Conservation (phyloP, 1,140 invertebrate genomes). For the Chymomyza costata region DNA sequence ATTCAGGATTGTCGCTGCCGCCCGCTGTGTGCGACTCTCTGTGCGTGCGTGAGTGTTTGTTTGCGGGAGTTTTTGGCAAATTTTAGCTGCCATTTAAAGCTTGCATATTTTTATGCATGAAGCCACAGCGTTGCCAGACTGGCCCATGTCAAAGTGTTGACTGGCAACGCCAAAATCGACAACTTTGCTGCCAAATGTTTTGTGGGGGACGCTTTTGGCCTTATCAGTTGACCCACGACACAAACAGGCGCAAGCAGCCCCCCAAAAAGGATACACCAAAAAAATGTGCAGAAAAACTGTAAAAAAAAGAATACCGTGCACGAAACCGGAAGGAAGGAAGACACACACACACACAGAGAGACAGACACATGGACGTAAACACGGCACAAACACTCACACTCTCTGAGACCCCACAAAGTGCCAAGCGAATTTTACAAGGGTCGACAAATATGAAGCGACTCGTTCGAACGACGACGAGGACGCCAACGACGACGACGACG, state of each 20-base stretch:
- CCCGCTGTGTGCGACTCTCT: too few relatives aligned
- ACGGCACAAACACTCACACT: constrained; percentile 12
- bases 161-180: constrained; percentile 47
- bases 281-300: background rate
- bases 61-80: background rate
- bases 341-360: constrained; percentile 42
- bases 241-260: too few relatives aligned
- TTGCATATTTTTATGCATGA: background rate
- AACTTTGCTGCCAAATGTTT: constrained; percentile 8
- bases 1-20: too few relatives aligned
- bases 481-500: constrained; percentile 4
- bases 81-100: background rate
- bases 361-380: constrained; percentile 10
- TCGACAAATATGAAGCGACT: constrained; percentile 65
- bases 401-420: constrained; percentile 32
- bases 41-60: background rate
- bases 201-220: constrained; percentile 1
- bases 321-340: constrained; percentile 71
- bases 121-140: constrained; percentile 19
- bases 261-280: too few relatives aligned
- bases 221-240: constrained; percentile 4
- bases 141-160: background rate
- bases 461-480: constrained; percentile 18
- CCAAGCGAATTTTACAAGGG: constrained; percentile 67
- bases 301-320: constrained; percentile 27